Evolutionary conservation across 2,113 vertebrate species (phyloP), one percentile per base, ranked within the genome.

Genomic region (Pachycephala philippinensis): DNA sequence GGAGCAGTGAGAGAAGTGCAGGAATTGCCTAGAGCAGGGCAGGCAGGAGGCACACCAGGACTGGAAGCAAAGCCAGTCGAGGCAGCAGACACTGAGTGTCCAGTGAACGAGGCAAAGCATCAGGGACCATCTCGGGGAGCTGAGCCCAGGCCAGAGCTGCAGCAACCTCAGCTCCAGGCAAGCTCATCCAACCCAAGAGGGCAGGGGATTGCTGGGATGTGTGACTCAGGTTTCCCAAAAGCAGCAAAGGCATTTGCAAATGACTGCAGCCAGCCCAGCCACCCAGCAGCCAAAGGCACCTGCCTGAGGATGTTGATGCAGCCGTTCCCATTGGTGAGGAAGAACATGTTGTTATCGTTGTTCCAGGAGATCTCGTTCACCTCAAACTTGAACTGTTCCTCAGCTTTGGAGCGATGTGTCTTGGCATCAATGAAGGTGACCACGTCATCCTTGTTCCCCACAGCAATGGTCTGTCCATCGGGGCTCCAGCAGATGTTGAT

Each of bases 401-500:
- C 99, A 1, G 99, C 99, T 75, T 97, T 99, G n/a, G 99, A 98
- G 54, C 99, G 99, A 83, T 99, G 98, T 0, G 99, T 99, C 96
- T 99, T 99, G 85, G 99, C 99, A 71, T 99, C 99, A 59, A 99
- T 99, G 84, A 99, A 99, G 19, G 99, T 99, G 74, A 99, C 99
- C n/a, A 99, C 99, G 0, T 99, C 99, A n/a, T 99, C 99, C 87
- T 99, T 99, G 98, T 99, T 99, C 26, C 99, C 99, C 10, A 99
- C 99, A 0, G 99, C 99, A 18, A 99, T 99, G 63, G 99, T 99
- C 97, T 99, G 99, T 30, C 99, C 99, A 2, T 99, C 99, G 0
- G 99, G 99, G 91, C 99, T 99, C 99, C 99, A 99, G 89, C 99
- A 99, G 92, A 99, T 99, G 92, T 99, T 99, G 89, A 99, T 99